Conservation (phyloP, 2,797 vertebrate species). For the Sphenopsis melanotis region DNA sequence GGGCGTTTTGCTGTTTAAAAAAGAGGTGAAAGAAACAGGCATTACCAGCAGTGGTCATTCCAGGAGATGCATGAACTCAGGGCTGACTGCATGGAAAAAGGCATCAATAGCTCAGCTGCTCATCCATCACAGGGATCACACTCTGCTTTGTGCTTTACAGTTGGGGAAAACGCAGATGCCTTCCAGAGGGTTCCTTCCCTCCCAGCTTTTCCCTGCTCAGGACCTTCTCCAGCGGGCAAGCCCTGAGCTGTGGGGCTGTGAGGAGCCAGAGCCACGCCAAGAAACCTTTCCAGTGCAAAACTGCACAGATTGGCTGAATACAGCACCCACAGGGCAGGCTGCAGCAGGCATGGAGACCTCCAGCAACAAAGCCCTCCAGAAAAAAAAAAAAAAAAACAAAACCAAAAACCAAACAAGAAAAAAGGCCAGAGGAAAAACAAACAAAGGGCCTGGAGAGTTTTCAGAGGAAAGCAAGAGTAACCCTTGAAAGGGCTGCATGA, state of each 20-base stretch:
- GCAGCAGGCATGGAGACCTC: background rate
- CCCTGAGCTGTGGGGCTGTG: background rate
- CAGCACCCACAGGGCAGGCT: background rate
- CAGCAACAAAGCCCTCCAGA: background rate
- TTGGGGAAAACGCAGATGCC: background rate
- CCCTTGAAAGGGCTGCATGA: background rate
- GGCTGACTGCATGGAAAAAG: background rate
- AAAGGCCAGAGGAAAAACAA: slow-evolving; percentile 17
- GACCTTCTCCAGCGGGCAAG: background rate
- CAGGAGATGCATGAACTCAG: background rate
- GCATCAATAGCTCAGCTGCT: slow-evolving; percentile 33
- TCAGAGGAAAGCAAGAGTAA: slow-evolving; percentile 36
- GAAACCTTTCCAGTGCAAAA: background rate
- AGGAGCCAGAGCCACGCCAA: background rate
- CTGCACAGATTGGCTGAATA: background rate
- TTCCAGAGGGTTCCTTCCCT: slow-evolving; percentile 16
- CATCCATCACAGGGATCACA: slow-evolving; percentile 26
- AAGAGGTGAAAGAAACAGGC: background rate
- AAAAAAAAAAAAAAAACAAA: background rate
- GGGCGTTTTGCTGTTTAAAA: background rate
- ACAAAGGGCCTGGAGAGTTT: slow-evolving; percentile 6
- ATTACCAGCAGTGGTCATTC: background rate
- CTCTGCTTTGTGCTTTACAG: background rate
- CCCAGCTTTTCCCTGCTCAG: background rate
- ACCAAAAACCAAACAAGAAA: background rate